Evolutionary conservation across 2,888 invertebrate genomes (phyloP).

Genomic region (Dromius quadrimaculatus): DNA sequence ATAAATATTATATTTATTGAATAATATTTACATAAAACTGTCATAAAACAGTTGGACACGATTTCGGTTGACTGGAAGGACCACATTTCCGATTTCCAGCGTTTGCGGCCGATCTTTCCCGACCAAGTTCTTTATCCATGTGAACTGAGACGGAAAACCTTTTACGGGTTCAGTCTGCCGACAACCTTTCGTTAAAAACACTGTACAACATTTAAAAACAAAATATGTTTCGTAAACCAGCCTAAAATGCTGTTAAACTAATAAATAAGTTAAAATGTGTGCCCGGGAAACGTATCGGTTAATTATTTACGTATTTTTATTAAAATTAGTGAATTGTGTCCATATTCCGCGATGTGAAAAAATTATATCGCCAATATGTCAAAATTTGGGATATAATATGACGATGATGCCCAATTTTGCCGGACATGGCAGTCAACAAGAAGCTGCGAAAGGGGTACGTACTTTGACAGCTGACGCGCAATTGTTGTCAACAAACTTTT

Average conservation of each 20-base stretch:
- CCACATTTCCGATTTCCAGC: slow-evolving; percentile 15
- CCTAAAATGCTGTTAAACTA: slow-evolving; percentile 29
- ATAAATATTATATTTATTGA: no score
- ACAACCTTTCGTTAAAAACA: neutral
- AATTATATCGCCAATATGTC: slow-evolving; percentile 83
- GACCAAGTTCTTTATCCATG: slow-evolving; percentile 47
- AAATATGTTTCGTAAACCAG: slow-evolving; percentile 10
- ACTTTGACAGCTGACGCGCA: no score
- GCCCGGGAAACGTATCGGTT: neutral
- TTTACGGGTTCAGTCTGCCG: slow-evolving; percentile 37
- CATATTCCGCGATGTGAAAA: slow-evolving; percentile 73
- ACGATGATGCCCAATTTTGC: slow-evolving; percentile 90
- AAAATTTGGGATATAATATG: slow-evolving; percentile 86
- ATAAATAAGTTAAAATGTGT: slow-evolving; percentile 24
- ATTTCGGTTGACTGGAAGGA: slow-evolving; percentile 4
- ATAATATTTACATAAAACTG: no score
- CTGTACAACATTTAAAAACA: neutral
- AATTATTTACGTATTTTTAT: slow-evolving; percentile 7
- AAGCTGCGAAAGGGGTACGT: slow-evolving; percentile 83
- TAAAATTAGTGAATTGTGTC: slow-evolving; percentile 20
- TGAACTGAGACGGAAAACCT: slow-evolving; percentile 45
- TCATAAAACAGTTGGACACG: no score
- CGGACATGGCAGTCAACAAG: slow-evolving; percentile 83
- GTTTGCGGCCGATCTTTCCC: slow-evolving; percentile 41
- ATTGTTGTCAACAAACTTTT: no score